Evolutionary conservation across 1,140 invertebrate species (phyloP), one percentile per base, ranked within the genome.

Genomic region (Tetragonula clypearis): DNA sequence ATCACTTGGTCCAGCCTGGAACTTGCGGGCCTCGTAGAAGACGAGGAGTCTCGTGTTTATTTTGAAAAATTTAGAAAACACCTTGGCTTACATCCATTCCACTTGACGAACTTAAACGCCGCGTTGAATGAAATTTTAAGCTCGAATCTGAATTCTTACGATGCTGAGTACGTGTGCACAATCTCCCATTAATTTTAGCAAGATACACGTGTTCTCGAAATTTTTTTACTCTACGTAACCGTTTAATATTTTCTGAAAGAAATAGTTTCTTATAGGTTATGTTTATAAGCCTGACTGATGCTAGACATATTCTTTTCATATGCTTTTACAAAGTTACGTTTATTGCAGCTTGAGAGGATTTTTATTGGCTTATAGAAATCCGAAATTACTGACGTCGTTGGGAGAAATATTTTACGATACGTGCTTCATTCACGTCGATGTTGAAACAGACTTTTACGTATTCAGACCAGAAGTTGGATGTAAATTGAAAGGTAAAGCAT

Each of bases 391-490:
- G 35, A 95, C 95, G 82, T 92, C 95, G 82, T 82, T 95, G 23
- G 96, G 95, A 83, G 91, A 93, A 35, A 95, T 96, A 83, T 92
- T 95, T 71, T 94, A 95, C 87, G 96, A 96, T 83, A 95, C 94
- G 87, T 95, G 93, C 84, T 96, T 95, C 82, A 95, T 96, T 87
- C 95, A 96, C 87, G 92, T 96, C 68, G 95, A 97, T 93, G 94
- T 97, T 23, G 94, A 96, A 94, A 96, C 95, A 60, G 96, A 96
- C 88, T 96, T 96, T 93, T 97, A 96, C 92, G 92, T 97, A 83
- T 97, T 97, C 92, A 93, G 93, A 80, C 96, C 96, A 69, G 86
- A 91, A 84, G 86, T 95, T 49, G 96, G 95, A 0, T 79, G 92
- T 91, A 82, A 76, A 85, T 79, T 95, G 85, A 90, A 93, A 93